Conservation (phyloP, 2,797 vertebrate species). For the Aerospiza tachiro region DNA sequence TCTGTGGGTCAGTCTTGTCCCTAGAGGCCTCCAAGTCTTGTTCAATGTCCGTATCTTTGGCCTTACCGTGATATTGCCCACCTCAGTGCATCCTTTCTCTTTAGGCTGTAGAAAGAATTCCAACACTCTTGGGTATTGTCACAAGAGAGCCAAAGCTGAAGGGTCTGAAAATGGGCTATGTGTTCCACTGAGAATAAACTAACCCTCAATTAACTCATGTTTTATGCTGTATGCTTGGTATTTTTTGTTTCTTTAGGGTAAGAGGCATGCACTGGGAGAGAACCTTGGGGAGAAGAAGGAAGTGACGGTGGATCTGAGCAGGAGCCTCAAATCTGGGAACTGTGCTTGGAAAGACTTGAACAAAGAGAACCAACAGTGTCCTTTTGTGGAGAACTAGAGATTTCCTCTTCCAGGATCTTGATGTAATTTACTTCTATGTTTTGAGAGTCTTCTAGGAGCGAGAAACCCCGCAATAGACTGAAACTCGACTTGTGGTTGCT, state of each 20-base stretch:
- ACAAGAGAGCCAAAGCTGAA: background rate
- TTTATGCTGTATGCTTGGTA: background rate
- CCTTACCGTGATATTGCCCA: rapidly evolving
- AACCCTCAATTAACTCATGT: background rate
- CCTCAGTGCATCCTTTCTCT: background rate
- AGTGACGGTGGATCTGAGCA: slow-evolving; percentile 5
- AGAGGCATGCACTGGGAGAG: slow-evolving; percentile 54
- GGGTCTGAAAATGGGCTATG: background rate
- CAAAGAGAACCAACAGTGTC: slow-evolving; percentile 76
- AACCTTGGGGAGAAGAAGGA: slow-evolving; percentile 68
- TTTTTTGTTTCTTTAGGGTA: slow-evolving; percentile 51
- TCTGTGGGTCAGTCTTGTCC: background rate
- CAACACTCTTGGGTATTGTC: rapidly evolving
- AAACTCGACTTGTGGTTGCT: background rate
- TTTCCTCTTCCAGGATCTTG: background rate
- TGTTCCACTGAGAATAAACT: background rate
- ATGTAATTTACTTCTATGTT: background rate
- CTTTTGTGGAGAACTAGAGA: slow-evolving; percentile 68
- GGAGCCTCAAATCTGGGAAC: slow-evolving; percentile 48
- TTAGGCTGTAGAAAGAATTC: background rate
- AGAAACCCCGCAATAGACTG: background rate
- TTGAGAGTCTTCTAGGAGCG: background rate
- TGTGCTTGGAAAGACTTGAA: slow-evolving; percentile 59
- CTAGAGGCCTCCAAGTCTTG: background rate
- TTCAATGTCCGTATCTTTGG: background rate